Percentiles rank a stretch among this genome's conserved stretches.
Conservation (phyloP, 2,888 invertebrate species). For the Acrobasis suavella region DNA sequence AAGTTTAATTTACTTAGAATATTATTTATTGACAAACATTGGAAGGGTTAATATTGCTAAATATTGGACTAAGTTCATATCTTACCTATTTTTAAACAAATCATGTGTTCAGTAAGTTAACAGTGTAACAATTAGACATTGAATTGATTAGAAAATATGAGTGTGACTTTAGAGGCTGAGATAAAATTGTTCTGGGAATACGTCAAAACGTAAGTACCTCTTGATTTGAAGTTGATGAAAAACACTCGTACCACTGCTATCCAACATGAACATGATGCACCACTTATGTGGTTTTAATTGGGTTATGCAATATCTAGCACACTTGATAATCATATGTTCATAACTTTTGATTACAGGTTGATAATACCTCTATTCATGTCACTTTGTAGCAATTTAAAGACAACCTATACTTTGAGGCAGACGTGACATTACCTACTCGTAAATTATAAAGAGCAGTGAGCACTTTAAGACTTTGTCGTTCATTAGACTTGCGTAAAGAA, state of each 20-base stretch:
- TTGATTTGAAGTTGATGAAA: constrained; percentile 8
- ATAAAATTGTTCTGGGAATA: constrained; percentile 76
- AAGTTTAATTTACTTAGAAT: background rate
- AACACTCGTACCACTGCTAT: background rate
- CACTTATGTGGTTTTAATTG: background rate
- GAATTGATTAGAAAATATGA: constrained; percentile 42
- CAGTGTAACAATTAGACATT: background rate
- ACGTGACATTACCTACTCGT: too few relatives aligned
- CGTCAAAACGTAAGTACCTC: constrained; percentile 65
- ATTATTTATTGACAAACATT: too few relatives aligned
- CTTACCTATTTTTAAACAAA: background rate
- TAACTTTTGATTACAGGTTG: background rate
- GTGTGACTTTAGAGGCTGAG: constrained; percentile 62
- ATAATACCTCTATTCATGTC: background rate
- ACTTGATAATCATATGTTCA: background rate
- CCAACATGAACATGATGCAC: background rate
- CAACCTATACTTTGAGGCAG: background rate
- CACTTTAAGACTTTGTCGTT: too few relatives aligned
- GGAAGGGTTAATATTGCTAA: too few relatives aligned
- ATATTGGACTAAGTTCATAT: too few relatives aligned
- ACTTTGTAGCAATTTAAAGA: background rate
- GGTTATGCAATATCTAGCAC: background rate
- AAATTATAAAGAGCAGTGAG: too few relatives aligned
- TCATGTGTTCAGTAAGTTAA: constrained; percentile 15
- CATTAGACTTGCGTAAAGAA: too few relatives aligned